Conservation (phyloP, 1,140 invertebrate genomes). For the Calephelis virginiensis region DNA sequence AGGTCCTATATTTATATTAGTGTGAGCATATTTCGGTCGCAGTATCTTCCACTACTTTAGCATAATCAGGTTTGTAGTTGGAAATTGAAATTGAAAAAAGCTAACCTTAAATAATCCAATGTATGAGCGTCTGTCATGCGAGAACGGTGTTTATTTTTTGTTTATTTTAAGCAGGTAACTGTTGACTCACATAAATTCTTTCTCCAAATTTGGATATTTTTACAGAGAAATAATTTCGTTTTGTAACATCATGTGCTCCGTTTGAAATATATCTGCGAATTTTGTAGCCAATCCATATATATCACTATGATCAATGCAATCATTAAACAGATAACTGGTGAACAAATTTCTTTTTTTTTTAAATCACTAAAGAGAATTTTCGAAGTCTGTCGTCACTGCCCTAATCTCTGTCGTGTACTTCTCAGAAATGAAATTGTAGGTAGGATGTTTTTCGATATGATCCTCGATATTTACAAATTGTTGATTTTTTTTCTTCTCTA, state of each 20-base stretch:
- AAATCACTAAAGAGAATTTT: constrained; percentile 32
- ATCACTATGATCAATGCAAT: constrained; percentile 41
- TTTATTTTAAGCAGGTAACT: constrained; percentile 35
- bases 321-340: constrained; percentile 36
- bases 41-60: constrained; percentile 33
- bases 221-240: constrained; percentile 48
- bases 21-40: not conserved
- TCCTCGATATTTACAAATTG: constrained; percentile 33
- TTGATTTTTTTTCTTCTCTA: too few relatives aligned
- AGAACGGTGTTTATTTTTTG: constrained; percentile 38
- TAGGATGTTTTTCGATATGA: constrained; percentile 35
- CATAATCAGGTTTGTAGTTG: constrained; percentile 36
- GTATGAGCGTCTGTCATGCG: constrained; percentile 37
- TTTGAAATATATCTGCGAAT: constrained; percentile 39
- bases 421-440: constrained; percentile 31
- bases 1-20: not conserved
- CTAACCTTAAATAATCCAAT: constrained; percentile 39
- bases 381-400: constrained; percentile 30
- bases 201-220: too few relatives aligned
- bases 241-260: constrained; percentile 36
- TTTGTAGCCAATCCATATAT: too few relatives aligned
- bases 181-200: constrained; percentile 31
- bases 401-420: constrained; percentile 32
- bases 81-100: too few relatives aligned
- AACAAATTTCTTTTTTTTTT: constrained; percentile 39